Base-by-base conservation (phyloP, 2,888 invertebrate species). In the Antheraea assamensis region DNA sequence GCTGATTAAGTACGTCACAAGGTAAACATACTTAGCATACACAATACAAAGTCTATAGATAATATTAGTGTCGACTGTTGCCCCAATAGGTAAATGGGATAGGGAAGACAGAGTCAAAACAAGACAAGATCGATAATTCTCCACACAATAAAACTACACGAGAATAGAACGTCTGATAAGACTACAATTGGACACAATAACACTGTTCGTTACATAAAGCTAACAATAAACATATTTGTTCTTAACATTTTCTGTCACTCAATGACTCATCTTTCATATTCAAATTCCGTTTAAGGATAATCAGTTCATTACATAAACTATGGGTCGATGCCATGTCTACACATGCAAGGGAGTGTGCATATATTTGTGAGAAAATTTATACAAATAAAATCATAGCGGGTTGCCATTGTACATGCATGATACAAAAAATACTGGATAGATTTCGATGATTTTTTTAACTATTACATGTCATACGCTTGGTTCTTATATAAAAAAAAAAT, bases 141-240 rank as follows among this genome's bases (percentile, higher is more conserved):
- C 75, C 77, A 77, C 75, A 74, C 75, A 75, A 76, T 72, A 75
- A 70, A 71, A 70, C 75, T 75, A 76, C 74, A 75, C 76, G 77
- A 76, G 75, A 76, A 75, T 78, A 68, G 55, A 80, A 77, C 72
- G 77, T 77, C 79, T 77, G 82, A 82, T 82, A 80, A 78, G 73
- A 61, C 31, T 47, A 76, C 76, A 76, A 76, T 76, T 72, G 73
- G 58, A 76, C 72, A 76, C 73, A 75, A 71, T 71, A 71, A 76
- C 61, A 24, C n/a, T 58, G 24, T n/a, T n/a, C n/a, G n/a, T 58
- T 58, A 55, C 8, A 55, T 55, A 55, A n/a, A 55, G 55, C 58
- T 24, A 58, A 58, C 58, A 58, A 24, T 64, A 17, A 17, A 64
- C 30, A 30, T 30, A 27, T 64, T 27, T 64, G 27, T 64, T 64